A percentile compares a stretch with the other conserved stretches of the same genome.
Evolutionary conservation across 2,113 vertebrate genomes (phyloP).

Genomic region (Lepisosteus oculatus): DNA sequence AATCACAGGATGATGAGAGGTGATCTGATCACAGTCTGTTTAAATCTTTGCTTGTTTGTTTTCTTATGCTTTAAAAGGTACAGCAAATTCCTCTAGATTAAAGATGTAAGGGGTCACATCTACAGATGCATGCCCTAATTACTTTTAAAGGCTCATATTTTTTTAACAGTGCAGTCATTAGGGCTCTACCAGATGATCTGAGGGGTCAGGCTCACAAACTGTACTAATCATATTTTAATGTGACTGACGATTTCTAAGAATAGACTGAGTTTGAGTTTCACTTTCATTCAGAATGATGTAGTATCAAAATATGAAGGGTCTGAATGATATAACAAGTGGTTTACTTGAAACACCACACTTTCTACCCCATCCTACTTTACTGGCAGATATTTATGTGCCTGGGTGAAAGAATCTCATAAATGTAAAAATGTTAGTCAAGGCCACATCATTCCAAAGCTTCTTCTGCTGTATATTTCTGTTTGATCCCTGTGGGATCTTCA

Average conservation of each 20-base stretch:
- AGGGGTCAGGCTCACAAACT: neutral
- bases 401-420: conserved; percentile 13
- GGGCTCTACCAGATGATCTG: neutral
- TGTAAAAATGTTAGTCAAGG: conserved; percentile 16
- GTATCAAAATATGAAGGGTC: neutral
- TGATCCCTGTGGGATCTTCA: conserved; percentile 18
- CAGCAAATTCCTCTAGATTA: conserved; percentile 42
- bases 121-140: conserved; percentile 3
- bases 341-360: neutral
- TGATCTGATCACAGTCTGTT: conserved; percentile 42
- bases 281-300: too few species aligned
- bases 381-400: neutral
- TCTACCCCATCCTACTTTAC: neutral
- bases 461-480: neutral
- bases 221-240: neutral
- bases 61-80: conserved; percentile 42
- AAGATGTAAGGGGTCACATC: conserved; percentile 40
- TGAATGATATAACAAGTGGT: neutral
- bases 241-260: neutral
- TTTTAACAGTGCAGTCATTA: conserved; percentile 12
- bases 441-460: conserved; percentile 15
- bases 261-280: neutral
- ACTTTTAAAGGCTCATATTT: conserved; percentile 6
- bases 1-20: conserved; percentile 51
- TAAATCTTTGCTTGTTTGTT: conserved; percentile 45